Percentiles rank a stretch among this genome's conserved stretches.
Conservation (phyloP, 2,113 vertebrate genomes). For the Cromileptes altivelis region DNA sequence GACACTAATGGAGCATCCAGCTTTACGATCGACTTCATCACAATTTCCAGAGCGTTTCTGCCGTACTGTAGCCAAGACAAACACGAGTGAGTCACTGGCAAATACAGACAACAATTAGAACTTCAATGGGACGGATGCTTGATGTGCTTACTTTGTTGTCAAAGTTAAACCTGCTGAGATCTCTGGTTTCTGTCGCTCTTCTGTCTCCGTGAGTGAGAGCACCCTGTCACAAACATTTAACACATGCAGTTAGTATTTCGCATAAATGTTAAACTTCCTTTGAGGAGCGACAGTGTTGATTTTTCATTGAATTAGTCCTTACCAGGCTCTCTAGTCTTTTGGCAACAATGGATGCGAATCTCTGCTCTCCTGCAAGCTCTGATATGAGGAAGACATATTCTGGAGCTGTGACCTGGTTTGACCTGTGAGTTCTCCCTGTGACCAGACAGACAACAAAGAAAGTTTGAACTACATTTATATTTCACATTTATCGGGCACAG, state of each 20-base stretch:
- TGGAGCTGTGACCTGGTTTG: constrained; percentile 98
- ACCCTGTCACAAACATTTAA: constrained; percentile 83
- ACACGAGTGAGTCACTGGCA: background rate
- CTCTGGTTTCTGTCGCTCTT: constrained; percentile 97
- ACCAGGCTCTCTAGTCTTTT: constrained; percentile 99
- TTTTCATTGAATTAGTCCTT: constrained; percentile 7
- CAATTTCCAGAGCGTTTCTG: constrained; percentile 97
- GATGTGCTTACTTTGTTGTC: constrained; percentile 93
- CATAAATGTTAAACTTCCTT: background rate
- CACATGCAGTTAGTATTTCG: background rate
- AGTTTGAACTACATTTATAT: background rate
- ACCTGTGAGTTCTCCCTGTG: constrained; percentile 95
- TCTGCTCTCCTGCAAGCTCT: constrained; percentile 96
- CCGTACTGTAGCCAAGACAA: constrained; percentile 88
- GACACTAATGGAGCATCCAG: constrained; percentile 94
- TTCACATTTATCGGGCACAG: background rate
- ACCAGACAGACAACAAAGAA: background rate
- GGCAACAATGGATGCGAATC: constrained; percentile 98
- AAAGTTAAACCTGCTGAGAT: constrained; percentile 98
- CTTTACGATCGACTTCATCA: constrained; percentile 99
- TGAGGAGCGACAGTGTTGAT: background rate
- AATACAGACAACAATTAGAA: background rate
- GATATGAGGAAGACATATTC: constrained; percentile 99
- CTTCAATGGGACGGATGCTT: background rate
- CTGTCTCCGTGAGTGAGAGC: constrained; percentile 97